A percentile compares a stretch with the other conserved stretches of the same genome.
These are phyloP conservation scores for Delia radicum DNA, from an alignment of 1,140 invertebrate genomes.

Conservation along the genomic window DNA sequence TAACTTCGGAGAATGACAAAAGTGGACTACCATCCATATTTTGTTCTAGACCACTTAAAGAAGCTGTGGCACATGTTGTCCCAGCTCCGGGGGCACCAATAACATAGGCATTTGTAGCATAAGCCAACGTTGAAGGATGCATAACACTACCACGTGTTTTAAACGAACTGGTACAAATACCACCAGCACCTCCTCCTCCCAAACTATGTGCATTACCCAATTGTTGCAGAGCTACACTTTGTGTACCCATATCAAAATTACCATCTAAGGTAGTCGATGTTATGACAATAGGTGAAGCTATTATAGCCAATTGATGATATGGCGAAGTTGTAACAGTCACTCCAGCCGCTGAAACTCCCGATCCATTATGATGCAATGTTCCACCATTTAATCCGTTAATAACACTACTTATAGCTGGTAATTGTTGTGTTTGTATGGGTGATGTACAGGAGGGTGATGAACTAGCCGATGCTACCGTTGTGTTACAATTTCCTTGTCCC, in stretches of 20 bases:
- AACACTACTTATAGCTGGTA: constrained; percentile 39
- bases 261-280: constrained; percentile 20
- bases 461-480: constrained; percentile 36
- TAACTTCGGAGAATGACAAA: constrained; percentile 81
- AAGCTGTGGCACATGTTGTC: constrained; percentile 57
- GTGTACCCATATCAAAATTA: constrained; percentile 37
- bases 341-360: neutral
- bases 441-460: constrained; percentile 38
- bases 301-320: constrained; percentile 44
- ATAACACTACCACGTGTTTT: constrained; percentile 26
- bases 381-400: constrained; percentile 32
- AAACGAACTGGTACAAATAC: neutral
- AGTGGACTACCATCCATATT: constrained; percentile 72
- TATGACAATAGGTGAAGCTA: constrained; percentile 35
- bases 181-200: constrained; percentile 30
- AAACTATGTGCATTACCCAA: constrained; percentile 32
- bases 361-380: neutral
- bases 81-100: neutral
- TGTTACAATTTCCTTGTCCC: neutral
- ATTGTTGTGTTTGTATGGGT: constrained; percentile 22
- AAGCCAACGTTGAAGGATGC: constrained; percentile 54
- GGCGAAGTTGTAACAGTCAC: constrained; percentile 13
- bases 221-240: constrained; percentile 44
- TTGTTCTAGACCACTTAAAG: constrained; percentile 3
- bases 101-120: constrained; percentile 41